Conservation (phyloP, 1,140 invertebrate species). For the Drosophila pandora region DNA sequence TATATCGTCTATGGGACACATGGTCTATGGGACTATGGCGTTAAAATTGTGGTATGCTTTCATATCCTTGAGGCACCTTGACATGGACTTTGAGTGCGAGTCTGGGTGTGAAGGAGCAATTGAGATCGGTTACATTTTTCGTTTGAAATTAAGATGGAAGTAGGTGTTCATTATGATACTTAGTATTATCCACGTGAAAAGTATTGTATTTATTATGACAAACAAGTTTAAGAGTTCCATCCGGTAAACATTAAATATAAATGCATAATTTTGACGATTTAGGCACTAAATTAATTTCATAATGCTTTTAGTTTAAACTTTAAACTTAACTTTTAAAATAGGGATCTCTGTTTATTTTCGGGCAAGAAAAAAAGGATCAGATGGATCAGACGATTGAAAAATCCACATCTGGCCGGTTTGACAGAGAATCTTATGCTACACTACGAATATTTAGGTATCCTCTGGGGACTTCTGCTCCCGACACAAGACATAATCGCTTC, state of each 20-base stretch:
- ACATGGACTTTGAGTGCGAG: slow-evolving; percentile 12
- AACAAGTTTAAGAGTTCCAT: background rate
- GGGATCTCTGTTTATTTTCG: background rate
- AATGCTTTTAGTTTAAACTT: background rate
- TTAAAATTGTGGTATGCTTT: slow-evolving; percentile 38
- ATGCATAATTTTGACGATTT: background rate
- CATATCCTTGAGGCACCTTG: slow-evolving; percentile 38
- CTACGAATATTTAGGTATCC: slow-evolving; percentile 33
- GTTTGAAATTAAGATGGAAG: background rate
- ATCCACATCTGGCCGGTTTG: slow-evolving; percentile 16
- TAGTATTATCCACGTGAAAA: background rate
- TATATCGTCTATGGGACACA: slow-evolving; percentile 50
- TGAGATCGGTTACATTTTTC: slow-evolving; percentile 3
- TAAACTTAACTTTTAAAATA: background rate
- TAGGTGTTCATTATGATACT: background rate
- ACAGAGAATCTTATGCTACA: slow-evolving; percentile 19
- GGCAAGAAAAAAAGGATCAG: slow-evolving; percentile 8
- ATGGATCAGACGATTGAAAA: background rate
- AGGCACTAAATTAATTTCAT: background rate
- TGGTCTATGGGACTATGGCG: slow-evolving; percentile 27
- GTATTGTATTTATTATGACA: background rate
- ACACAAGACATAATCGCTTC: slow-evolving; percentile 66
- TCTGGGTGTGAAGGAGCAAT: slow-evolving; percentile 4
- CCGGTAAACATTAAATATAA: background rate
- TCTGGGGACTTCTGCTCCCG: slow-evolving; percentile 32